These are phyloP conservation scores for Petroica traversi DNA, from an alignment of 2,113 vertebrate genomes.

Conservation along the genomic window DNA sequence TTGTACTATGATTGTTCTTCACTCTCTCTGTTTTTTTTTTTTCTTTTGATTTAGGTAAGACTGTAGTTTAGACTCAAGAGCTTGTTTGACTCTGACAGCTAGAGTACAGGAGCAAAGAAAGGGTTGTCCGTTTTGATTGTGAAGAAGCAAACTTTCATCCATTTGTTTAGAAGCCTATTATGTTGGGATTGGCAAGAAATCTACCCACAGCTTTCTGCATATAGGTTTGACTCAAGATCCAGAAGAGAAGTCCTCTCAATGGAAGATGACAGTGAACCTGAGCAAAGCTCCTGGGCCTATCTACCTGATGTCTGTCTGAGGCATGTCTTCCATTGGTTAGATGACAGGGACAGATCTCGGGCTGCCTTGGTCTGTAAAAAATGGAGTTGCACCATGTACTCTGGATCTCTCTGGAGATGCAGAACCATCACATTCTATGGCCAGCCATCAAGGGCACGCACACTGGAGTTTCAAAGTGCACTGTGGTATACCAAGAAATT, in stretches of 20 bases:
- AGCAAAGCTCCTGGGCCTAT: slow-evolving; percentile 63
- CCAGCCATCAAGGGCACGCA: slow-evolving; percentile 27
- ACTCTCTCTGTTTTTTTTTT: neutral
- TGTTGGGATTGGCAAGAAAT: neutral
- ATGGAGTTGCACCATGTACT: slow-evolving; percentile 70
- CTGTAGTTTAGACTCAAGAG: neutral
- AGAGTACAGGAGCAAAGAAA: neutral
- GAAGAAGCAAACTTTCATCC: neutral
- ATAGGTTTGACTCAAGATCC: neutral
- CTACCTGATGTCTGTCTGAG: slow-evolving; percentile 72
- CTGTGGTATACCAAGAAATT: slow-evolving; percentile 73
- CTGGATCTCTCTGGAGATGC: slow-evolving; percentile 72
- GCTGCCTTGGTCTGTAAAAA: slow-evolving; percentile 76
- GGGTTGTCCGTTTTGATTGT: neutral
- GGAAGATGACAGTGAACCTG: slow-evolving; percentile 6
- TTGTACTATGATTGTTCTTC: neutral
- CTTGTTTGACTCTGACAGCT: neutral
- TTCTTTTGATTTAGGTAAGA: neutral
- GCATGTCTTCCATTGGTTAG: slow-evolving; percentile 70
- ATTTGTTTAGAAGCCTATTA: neutral
- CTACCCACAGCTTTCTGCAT: neutral
- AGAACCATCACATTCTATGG: slow-evolving; percentile 72
- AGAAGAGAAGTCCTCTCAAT: neutral
- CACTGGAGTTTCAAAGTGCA: slow-evolving; percentile 45
- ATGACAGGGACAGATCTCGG: slow-evolving; percentile 66